These are phyloP conservation scores for Drosophila dunni DNA, from an alignment of 1,140 invertebrate species.

Conservation along the genomic window DNA sequence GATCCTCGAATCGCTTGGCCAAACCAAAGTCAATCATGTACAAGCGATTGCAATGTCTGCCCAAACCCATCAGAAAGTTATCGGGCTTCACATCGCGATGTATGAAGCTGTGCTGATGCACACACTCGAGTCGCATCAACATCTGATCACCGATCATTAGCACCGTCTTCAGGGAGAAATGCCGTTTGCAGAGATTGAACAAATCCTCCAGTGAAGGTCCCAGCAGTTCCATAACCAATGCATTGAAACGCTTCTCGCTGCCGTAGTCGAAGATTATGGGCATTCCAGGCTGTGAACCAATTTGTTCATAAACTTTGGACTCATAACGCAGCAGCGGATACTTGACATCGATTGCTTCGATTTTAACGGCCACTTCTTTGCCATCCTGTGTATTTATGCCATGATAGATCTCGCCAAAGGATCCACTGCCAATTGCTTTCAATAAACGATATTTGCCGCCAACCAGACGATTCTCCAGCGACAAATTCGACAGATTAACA, in stretches of 20 bases:
- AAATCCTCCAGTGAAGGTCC: conserved; percentile 99
- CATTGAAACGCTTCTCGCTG: conserved; percentile 98
- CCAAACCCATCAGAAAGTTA: conserved; percentile 99
- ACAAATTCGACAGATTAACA: conserved; percentile 33
- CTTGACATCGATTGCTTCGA: conserved; percentile 99
- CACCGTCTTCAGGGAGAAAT: conserved; percentile 98
- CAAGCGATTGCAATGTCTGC: conserved; percentile 95
- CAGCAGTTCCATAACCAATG: conserved; percentile 99
- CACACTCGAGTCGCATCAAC: conserved; percentile 97
- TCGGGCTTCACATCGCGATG: conserved; percentile 99
- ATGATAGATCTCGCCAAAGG: conserved; percentile 99
- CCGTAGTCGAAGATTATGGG: conserved; percentile 98
- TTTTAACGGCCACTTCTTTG: conserved; percentile 99
- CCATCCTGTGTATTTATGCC: conserved; percentile 98
- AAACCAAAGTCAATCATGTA: conserved; percentile 99
- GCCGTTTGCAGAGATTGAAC: conserved; percentile 98
- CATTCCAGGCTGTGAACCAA: conserved; percentile 95
- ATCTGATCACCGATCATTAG: conserved; percentile 98
- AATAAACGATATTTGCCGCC: conserved; percentile 98
- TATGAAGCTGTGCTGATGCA: conserved; percentile 98
- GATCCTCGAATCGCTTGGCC: conserved; percentile 98
- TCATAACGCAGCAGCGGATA: conserved; percentile 99
- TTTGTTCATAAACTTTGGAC: conserved; percentile 99
- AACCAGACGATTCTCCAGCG: conserved; percentile 84
- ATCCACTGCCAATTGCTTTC: conserved; percentile 98